Conservation (phyloP, 2,113 vertebrate species). For the Rhagologus leucostigma region DNA sequence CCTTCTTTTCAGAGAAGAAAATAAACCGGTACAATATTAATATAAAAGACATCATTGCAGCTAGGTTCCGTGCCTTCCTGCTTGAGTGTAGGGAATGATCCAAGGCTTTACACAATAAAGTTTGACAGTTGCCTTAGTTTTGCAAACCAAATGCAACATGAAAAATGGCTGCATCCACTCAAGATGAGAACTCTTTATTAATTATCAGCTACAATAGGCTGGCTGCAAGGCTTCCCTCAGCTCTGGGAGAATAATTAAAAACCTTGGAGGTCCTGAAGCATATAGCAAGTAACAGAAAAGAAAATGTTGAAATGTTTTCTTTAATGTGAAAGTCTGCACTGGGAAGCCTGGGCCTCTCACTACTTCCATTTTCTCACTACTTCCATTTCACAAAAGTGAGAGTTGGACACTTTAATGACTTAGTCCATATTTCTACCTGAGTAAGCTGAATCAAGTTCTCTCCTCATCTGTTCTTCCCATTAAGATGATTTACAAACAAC, state of each 20-base stretch:
- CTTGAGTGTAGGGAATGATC: background rate
- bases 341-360: background rate
- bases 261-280: background rate
- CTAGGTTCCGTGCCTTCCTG: background rate
- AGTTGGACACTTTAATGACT: background rate
- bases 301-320: background rate
- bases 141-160: background rate
- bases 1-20: background rate
- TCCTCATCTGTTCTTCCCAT: background rate
- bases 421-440: background rate
- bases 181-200: background rate
- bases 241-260: background rate
- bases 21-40: background rate
- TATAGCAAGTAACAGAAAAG: background rate
- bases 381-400: background rate
- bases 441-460: background rate
- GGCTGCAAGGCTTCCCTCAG: background rate
- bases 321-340: background rate
- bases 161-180: background rate
- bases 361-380: background rate
- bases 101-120: background rate
- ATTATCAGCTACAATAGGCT: background rate
- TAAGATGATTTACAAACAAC: background rate
- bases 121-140: background rate
- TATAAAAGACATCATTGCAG: background rate